phyloP scores from a whole-genome alignment of 2,797 vertebrate species.

The Centropyge bicolor region DNA sequence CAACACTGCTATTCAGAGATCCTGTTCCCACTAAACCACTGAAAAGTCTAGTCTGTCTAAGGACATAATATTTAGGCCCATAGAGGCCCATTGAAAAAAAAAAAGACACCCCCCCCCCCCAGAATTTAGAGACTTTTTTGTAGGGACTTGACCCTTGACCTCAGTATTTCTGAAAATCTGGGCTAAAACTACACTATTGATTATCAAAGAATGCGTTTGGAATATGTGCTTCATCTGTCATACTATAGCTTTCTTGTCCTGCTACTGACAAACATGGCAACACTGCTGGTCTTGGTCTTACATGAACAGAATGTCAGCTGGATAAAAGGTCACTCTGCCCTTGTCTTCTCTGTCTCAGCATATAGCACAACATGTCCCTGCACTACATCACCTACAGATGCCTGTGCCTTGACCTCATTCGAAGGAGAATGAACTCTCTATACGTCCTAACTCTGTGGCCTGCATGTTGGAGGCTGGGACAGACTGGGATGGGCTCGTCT shows the following conservation, averaged over 20 bases:
- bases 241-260: background rate
- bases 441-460: background rate
- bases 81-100: too few relatives aligned
- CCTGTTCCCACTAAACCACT: too few relatives aligned
- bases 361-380: slow-evolving; percentile 21
- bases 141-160: background rate
- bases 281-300: background rate
- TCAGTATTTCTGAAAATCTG: background rate
- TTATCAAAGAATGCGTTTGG: background rate
- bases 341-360: slow-evolving; percentile 44
- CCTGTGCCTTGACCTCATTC: slow-evolving; percentile 23
- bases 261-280: slow-evolving; percentile 12
- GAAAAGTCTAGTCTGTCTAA: too few relatives aligned
- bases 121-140: background rate
- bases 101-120: too few relatives aligned
- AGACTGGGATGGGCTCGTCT: slow-evolving; percentile 62
- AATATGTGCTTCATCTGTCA: background rate
- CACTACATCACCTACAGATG: slow-evolving; percentile 12
- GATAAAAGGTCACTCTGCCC: slow-evolving; percentile 53
- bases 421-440: background rate
- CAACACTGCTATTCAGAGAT: too few relatives aligned
- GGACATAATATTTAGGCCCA: too few relatives aligned
- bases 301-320: slow-evolving; percentile 18
- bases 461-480: slow-evolving; percentile 35
- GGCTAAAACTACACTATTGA: background rate